Evolutionary conservation across 2,888 invertebrate genomes (phyloP), one percentile per base, ranked within the genome.

Genomic region (Philonicus albiceps): DNA sequence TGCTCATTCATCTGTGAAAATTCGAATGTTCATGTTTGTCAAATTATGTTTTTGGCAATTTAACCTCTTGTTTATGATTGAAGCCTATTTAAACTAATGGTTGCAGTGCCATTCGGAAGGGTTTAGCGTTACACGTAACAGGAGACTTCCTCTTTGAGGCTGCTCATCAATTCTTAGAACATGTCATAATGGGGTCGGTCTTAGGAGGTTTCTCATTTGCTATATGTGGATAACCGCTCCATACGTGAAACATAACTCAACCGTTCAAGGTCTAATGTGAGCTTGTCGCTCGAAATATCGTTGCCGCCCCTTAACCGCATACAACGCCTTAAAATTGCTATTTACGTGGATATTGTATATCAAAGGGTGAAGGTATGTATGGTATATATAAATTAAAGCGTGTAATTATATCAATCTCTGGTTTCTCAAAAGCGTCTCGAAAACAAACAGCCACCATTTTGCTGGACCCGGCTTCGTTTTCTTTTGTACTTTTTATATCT

Each of bases 221-320:
- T 80, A 53, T 6, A 80, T 80, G 80, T n/a, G 49, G 49, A 80
- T 80, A 80, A 80, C 80, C 80, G 19, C 80, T 80, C 6, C n/a
- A 31, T 49, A 43, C 53, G n/a, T 80, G 80, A 80, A 80, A 80
- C 40, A 43, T 80, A 80, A 80, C 49, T 80, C 80, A 80, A 80
- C 80, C 80, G 80, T 80, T 80, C 80, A 80, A 80, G 80, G 80
- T 49, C 80, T 22, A 11, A 30, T 31, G 6, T 13, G 40, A 22
- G 49, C 53, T 53, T 80, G 80, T 31, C 49, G 34, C 19, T 22
- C 27, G 43, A 80, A 80, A 22, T n/a, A 27, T 53, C 13, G 53
- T 80, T 53, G 13, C 80, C 80, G 80, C 80, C 80, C 76, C 80
- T 80, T 80, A 80, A 80, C 80, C 80, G 74, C 74, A 74, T 37